Evolutionary conservation across 2,113 vertebrate species (phyloP), one percentile per base, ranked within the genome.

Genomic region (Austrofundulus limnaeus): DNA sequence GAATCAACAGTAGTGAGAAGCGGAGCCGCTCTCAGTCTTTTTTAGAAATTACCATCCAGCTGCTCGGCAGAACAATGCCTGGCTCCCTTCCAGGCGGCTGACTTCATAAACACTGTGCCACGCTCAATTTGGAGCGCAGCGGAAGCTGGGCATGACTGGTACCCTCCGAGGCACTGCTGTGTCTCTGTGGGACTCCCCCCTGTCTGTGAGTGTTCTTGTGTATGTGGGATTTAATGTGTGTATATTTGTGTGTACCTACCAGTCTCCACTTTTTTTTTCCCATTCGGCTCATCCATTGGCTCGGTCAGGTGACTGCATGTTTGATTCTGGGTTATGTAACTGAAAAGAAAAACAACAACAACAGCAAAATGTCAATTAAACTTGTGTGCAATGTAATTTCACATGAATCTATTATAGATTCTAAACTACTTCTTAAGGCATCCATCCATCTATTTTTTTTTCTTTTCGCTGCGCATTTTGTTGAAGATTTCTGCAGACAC

Each of bases 21-120:
- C 48, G 61, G 69, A 74, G 54, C 47, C 56, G 37, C 48, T 48
- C 61, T 42, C 63, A 23, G 57, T 31, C 67, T 80, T 66, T n/a
- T 61, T 57, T 46, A 61, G 82, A 83, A 88, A 85, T 88, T 82
- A 85, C 80, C 75, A 82, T 87, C 87, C 89, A 89, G 84, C 87
- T 89, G 87, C 87, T 85, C 37, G 37, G 53, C 68, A 80, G 84
- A 88, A 90, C 89, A 89, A 90, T 86, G 81, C 73, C 64, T 88
- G 89, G 87, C 87, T 72, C 75, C 89, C 84, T 85, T 87, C 88
- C 87, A 89, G 79, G 48, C 70, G 70, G 70, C 83, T 85, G 87
- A 90, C 83, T 90, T 89, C 83, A 88, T 86, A 87, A 75, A 82
- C 84, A 84, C 82, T 83, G 84, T 85, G 85, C 87, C 89, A 87